These are phyloP conservation scores for Portunus trituberculatus DNA, from an alignment of 1,140 invertebrate species.

Conservation along the genomic window DNA sequence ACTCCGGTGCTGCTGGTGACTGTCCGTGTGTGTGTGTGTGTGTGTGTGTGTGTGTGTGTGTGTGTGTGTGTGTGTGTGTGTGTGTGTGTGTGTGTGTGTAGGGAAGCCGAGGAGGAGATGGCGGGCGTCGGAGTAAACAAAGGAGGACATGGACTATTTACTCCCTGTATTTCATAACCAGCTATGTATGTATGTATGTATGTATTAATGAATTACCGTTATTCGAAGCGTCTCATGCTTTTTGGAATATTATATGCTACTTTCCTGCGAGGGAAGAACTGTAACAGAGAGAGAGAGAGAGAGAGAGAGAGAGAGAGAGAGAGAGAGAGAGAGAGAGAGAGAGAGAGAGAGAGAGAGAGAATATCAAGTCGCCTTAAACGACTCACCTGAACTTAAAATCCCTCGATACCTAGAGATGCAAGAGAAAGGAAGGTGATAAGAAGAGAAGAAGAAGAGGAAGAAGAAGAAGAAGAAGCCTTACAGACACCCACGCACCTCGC, in stretches of 20 bases:
- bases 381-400: neutral
- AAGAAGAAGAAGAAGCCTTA: neutral
- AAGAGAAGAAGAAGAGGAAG: too few relatives aligned
- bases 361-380: neutral
- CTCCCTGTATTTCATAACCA: neutral
- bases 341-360: too few relatives aligned
- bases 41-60: neutral
- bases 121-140: neutral
- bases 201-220: neutral
- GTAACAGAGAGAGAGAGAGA: neutral
- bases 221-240: neutral
- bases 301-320: too few relatives aligned
- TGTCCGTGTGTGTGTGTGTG: neutral
- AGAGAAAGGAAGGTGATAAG: neutral
- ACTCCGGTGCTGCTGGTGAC: neutral
- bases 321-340: too few relatives aligned
- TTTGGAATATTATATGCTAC: neutral
- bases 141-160: neutral
- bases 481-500: neutral
- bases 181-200: too few relatives aligned
- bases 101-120: neutral
- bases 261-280: neutral
- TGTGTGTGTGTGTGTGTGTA: too few relatives aligned
- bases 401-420: neutral
- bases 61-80: too few relatives aligned